These are phyloP conservation scores for Hippocampus barbouri DNA, from an alignment of 2,113 vertebrate species.

Conservation along the genomic window DNA sequence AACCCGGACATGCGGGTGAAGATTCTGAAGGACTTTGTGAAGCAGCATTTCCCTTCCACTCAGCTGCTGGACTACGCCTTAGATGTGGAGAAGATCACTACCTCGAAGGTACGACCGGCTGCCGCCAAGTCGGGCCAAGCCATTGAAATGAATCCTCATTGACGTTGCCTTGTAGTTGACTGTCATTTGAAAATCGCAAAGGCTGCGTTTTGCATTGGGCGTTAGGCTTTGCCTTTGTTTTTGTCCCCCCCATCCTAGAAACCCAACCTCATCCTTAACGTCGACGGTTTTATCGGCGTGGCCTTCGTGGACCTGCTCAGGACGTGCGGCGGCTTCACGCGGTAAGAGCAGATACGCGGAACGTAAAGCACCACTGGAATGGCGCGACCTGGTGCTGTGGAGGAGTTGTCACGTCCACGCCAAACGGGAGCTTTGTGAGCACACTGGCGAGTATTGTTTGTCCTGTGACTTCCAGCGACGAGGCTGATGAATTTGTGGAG, in stretches of 20 bases:
- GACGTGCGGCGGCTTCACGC: constrained; percentile 91
- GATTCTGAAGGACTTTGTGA: constrained; percentile 94
- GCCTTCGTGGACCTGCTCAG: constrained; percentile 92
- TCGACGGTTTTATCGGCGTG: constrained; percentile 92
- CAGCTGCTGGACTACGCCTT: constrained; percentile 90
- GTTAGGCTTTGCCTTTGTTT: no score
- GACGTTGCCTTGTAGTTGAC: no score
- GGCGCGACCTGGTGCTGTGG: no score
- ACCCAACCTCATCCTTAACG: constrained; percentile 96
- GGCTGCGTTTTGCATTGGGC: no score
- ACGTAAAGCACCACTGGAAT: background rate
- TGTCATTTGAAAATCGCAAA: no score
- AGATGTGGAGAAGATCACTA: constrained; percentile 96
- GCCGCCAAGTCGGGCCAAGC: background rate
- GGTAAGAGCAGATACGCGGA: constrained; percentile 64
- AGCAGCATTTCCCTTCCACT: constrained; percentile 87
- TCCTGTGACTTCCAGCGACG: constrained; percentile 79
- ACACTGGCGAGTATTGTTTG: constrained; percentile 30
- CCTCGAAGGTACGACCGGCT: constrained; percentile 81
- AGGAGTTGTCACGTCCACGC: background rate
- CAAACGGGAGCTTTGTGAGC: constrained; percentile 2
- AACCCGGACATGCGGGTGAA: constrained; percentile 98
- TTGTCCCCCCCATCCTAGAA: constrained; percentile 72
- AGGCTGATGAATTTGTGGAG: constrained; percentile 96
- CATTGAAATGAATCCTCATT: no score